Base-by-base conservation (phyloP, 2,888 invertebrate species). In the Alcis repandata region DNA sequence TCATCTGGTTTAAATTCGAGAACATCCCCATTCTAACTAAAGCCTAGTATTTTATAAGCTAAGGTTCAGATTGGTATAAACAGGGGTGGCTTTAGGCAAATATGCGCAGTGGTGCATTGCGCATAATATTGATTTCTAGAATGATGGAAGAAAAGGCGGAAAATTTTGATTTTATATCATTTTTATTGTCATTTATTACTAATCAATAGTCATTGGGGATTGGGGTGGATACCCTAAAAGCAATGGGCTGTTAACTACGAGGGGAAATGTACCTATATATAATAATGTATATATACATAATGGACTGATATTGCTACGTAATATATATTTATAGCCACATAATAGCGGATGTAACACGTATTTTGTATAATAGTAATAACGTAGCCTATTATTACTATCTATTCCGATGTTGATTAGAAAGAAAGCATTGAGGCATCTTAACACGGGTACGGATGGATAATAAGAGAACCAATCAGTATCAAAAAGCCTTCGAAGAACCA, bases 51-150 rank as follows among this genome's bases (percentile, higher is more conserved):
- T 0, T 0, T 11, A 11, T 0, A 0, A 0, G 0, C 3, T 69
- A 85, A 72, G 71, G 80, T 69, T 56, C 57, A 71, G 63, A 71
- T 67, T 86, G 8, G 62, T 48, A 11, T 75, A 67, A 19, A 45
- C 15, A n/a, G 2, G 9, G 33, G 40, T 59, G 54, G 59, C 77
- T 70, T 78, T 79, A 82, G 84, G 78, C 83, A 87, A 90, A 90
- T 89, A 86, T 93, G 92, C 92, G 92, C 91, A 86, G 78, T 92
- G 86, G 82, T 89, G 87, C 87, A 89, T 83, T 90, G 92, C 92
- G 92, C 92, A 93, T 72, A 78, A 84, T 92, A 92, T 92, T 89
- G 92, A 92, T 92, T 90, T 82, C 85, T 86, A 89, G 87, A 85
- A 85, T 87, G 89, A 86, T 78, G 82, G 78, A 79, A 75, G 80